phyloP scores from a whole-genome alignment of 37 sponge, comb jelly and placozoan genomes.

The Halisarca cf. caerulea region DNA sequence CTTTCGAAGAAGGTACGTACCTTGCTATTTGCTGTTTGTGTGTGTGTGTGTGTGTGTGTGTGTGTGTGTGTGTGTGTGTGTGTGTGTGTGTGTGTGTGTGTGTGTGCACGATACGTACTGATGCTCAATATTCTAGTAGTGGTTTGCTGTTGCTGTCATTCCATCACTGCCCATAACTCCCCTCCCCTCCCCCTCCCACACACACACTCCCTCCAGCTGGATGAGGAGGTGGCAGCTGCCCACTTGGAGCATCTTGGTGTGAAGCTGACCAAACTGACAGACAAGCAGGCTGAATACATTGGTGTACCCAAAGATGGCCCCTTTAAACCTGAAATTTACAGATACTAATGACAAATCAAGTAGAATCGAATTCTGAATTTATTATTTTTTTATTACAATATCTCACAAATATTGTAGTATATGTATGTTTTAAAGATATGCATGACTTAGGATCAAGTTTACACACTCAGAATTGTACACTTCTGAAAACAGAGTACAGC shows the following conservation, averaged over 20 bases:
- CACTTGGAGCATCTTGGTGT: constrained; percentile 38
- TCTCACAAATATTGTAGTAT: no score
- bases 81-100: no score
- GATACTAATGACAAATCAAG: constrained; percentile 10
- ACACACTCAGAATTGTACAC: no score
- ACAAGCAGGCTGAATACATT: constrained; percentile 44
- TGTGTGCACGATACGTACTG: no score
- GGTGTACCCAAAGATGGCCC: constrained; percentile 23
- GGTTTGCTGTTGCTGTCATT: background rate
- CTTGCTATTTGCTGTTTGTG: background rate
- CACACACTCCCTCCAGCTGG: constrained; percentile 7
- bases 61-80: background rate
- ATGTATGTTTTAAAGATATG: no score
- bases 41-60: background rate
- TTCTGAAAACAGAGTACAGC: no score
- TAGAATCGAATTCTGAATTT: no score
- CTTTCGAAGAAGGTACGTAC: constrained; percentile 11
- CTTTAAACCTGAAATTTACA: constrained; percentile 40
- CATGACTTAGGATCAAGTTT: no score
- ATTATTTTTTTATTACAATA: no score
- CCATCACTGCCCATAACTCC: background rate
- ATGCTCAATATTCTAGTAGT: no score
- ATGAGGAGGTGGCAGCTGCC: constrained; percentile 24
- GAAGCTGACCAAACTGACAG: constrained; percentile 3
- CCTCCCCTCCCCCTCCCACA: constrained; percentile 1